Base-by-base conservation (phyloP, 2,113 vertebrate species). In the Ctenodactylus gundi region DNA sequence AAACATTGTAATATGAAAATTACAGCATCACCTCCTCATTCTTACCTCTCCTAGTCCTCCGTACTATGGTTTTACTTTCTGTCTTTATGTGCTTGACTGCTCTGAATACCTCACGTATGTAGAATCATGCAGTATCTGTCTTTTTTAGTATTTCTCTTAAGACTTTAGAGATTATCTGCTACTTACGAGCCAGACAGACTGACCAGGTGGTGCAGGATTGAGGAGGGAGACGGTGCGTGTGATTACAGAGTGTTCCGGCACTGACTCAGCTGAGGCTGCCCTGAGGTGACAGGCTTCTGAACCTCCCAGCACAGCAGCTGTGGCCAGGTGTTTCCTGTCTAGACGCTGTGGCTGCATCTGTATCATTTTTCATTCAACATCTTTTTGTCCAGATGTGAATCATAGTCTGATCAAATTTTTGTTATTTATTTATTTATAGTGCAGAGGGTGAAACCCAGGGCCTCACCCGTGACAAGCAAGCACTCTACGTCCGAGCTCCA, bases 241-340 rank as follows among this genome's bases (percentile, higher is more conserved):
- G 25, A 60, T 64, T 64, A 21, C 8, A 46, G 81, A n/a, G 1
- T 27, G 13, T 36, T 20, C 82, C 39, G 14, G n/a, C 62, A 9
- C n/a, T 65, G 27, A 55, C 12, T 29, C 76, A 53, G 57, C 68
- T 2, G 10, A 17, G 49, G 29, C 76, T 39, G 64, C n/a, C n/a
- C n/a, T n/a, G n/a, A n/a, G n/a, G n/a, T n/a, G n/a, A n/a, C n/a
- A n/a, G n/a, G n/a, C n/a, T n/a, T n/a, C n/a, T n/a, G n/a, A n/a
- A n/a, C n/a, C n/a, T n/a, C n/a, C n/a, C n/a, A n/a, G n/a, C n/a
- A n/a, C n/a, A n/a, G n/a, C n/a, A n/a, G n/a, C n/a, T 36, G 36
- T 62, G 62, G 31, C 90, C 90, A 93, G 90, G 88, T 96, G 91
- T 53, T 90, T 96, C 94, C 94, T 96, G 94, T 90, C 93, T 93